Percentiles rank a stretch among this genome's conserved stretches.
Conservation (phyloP, 2,797 vertebrate genomes). For the Numenius phaeopus region DNA sequence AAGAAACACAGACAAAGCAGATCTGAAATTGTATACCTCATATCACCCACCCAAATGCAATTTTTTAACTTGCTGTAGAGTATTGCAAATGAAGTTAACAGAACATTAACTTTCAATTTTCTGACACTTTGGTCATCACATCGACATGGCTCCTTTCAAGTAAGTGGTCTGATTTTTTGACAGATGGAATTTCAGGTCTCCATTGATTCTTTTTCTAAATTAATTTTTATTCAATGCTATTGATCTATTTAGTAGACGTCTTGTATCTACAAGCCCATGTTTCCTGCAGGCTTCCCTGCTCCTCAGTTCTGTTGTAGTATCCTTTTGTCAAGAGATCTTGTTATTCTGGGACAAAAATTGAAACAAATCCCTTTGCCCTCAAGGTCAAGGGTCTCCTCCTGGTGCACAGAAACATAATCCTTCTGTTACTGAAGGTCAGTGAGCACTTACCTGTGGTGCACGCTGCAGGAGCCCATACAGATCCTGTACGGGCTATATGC, state of each 20-base stretch:
- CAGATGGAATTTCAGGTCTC: not conserved
- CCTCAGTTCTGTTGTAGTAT: not conserved
- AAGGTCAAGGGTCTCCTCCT: not conserved
- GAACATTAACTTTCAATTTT: not conserved
- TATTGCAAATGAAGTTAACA: not conserved
- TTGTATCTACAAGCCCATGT: not conserved
- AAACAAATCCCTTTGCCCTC: not conserved
- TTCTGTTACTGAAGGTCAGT: not conserved
- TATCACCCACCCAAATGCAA: not conserved
- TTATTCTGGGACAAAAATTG: not conserved
- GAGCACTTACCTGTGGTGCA: not conserved
- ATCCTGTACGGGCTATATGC: not conserved
- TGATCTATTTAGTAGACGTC: not conserved
- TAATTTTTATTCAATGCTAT: not conserved
- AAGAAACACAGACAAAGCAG: not conserved
- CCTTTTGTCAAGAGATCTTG: not conserved
- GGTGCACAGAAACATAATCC: not conserved
- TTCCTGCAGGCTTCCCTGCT: not conserved
- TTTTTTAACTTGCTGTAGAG: not conserved
- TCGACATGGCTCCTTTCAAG: not conserved
- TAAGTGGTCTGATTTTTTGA: not conserved
- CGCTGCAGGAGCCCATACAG: not conserved
- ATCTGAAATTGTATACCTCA: not conserved
- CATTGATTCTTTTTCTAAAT: not conserved
- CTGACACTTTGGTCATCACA: fast-evolving